These are phyloP conservation scores for Alaudala cheleensis DNA, from an alignment of 2,113 vertebrate genomes.

Conservation along the genomic window DNA sequence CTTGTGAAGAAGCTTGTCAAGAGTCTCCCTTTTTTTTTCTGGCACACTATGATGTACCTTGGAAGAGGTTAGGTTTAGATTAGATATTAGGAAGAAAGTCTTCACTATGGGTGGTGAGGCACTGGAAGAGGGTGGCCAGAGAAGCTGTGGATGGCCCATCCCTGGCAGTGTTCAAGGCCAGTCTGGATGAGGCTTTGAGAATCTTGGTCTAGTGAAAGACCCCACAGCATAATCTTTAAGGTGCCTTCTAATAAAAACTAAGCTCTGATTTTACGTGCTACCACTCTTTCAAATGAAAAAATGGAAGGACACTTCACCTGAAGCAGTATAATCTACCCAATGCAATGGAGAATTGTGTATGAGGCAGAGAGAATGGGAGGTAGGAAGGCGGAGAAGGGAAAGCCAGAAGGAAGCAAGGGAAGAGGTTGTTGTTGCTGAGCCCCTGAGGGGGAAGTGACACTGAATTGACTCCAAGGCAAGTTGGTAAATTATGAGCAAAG, in stretches of 20 bases:
- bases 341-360: too few relatives aligned
- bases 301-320: background rate
- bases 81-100: background rate
- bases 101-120: background rate
- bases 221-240: background rate
- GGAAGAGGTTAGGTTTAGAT: background rate
- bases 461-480: background rate
- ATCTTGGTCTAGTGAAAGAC: background rate
- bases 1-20: background rate
- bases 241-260: background rate
- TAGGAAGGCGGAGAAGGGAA: background rate
- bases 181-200: background rate
- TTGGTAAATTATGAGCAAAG: background rate
- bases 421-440: background rate
- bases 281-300: background rate
- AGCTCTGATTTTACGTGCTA: background rate
- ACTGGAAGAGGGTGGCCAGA: background rate
- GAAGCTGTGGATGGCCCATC: background rate
- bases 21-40: background rate
- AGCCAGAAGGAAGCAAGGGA: background rate
- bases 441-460: background rate
- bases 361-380: background rate
- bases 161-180: background rate
- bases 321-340: background rate
- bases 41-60: background rate